Percentiles rank a stretch among this genome's conserved stretches.
Evolutionary conservation across 2,888 invertebrate genomes (phyloP).

Genomic region (Ferrisia virgata): DNA sequence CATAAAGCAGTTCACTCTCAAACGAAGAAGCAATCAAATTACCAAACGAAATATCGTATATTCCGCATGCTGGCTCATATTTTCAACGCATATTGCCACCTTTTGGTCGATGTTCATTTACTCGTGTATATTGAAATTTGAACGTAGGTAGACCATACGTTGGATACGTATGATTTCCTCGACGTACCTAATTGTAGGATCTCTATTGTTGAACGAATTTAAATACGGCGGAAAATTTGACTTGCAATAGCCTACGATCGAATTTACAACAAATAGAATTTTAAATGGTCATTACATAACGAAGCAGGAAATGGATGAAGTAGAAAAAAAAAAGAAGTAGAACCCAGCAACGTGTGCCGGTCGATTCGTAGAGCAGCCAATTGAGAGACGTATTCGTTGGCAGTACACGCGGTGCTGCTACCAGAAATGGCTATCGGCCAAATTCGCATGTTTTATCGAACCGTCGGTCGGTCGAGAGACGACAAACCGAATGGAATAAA

Average conservation of each 20-base stretch:
- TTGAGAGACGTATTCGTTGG: neutral
- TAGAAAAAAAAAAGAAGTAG: neutral
- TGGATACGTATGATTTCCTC: too few species aligned
- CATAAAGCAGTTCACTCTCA: too few species aligned
- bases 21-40: too few species aligned
- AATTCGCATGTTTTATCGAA: constrained; percentile 14
- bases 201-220: too few species aligned
- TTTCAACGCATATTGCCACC: too few species aligned
- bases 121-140: too few species aligned
- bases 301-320: neutral
- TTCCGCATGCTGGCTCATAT: too few species aligned
- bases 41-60: too few species aligned
- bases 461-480: neutral
- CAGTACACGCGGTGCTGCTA: neutral
- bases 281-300: neutral
- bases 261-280: neutral
- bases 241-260: neutral
- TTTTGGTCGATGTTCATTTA: too few species aligned
- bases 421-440: constrained; percentile 15
- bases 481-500: neutral
- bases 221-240: too few species aligned
- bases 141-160: too few species aligned
- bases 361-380: neutral
- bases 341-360: neutral
- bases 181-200: too few species aligned